Evolutionary conservation across 2,888 invertebrate species (phyloP), one percentile per base, ranked within the genome.

Genomic region (Cenopis cana): DNA sequence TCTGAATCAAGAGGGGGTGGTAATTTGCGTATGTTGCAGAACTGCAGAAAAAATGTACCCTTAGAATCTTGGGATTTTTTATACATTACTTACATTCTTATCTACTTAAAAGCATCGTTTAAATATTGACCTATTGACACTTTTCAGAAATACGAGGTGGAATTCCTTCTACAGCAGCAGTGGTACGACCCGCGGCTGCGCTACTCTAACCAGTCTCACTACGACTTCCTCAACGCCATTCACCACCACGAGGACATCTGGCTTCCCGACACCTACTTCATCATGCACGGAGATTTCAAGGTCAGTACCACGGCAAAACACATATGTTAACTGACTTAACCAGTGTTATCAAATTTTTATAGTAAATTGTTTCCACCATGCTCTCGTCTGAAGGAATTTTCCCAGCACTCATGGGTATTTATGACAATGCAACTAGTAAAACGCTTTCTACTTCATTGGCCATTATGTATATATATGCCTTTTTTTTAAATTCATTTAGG

Each of bases 281-380:
- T 98, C 89, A 98, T 98, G 97, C 98, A 98, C 92, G 98, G 98
- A 76, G 98, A 98, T 93, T 98, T 98, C 93, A 98, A 98, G 90
- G 93, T 93, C 75, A 84, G 89, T 76, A 61, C 10, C 61, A 20
- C 8, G 6, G 36, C 38, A 71, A 24, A 36, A 14, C 60, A 29
- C n/a, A 55, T 24, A 49, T 71, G 38, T 56, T 14, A 33, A 18
- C 24, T 38, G 54, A 60, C 12, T 61, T 73, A 61, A 61, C 49
- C 29, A 56, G 29, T 65, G 69, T 62, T 52, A 69, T 68, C 61
- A 49, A 59, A 67, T 70, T 71, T 68, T 73, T 71, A 73, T 73
- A 73, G 67, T 81, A 81, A 82, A 85, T 86, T 87, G 77, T 87
- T 87, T 85, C 84, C 85, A 86, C 83, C 85, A 87, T 87, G 87